These are phyloP conservation scores for Drosophila paranaensis DNA, from an alignment of 2,888 invertebrate genomes.

Conservation along the genomic window DNA sequence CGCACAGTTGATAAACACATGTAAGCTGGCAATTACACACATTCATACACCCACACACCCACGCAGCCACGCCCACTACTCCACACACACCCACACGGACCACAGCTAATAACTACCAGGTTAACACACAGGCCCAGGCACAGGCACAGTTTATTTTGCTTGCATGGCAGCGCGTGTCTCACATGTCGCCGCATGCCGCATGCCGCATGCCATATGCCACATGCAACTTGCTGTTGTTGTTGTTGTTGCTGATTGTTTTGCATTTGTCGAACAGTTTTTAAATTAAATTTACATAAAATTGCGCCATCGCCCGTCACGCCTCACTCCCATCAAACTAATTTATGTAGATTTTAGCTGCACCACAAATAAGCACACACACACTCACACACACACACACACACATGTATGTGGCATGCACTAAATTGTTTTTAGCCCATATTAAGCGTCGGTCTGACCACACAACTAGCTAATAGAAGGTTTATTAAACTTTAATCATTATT, in stretches of 20 bases:
- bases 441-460: constrained; percentile 2
- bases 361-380: not conserved
- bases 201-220: constrained; percentile 2
- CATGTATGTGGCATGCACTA: not conserved
- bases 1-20: constrained; percentile 33
- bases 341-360: constrained; percentile 25
- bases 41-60: constrained; percentile 2
- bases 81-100: constrained; percentile 3
- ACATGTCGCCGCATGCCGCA: constrained; percentile 1
- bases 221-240: not conserved
- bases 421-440: constrained; percentile 5
- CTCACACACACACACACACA: not conserved
- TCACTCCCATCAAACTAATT: constrained; percentile 20
- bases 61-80: constrained; percentile 3
- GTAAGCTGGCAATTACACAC: constrained; percentile 32
- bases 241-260: constrained; percentile 10
- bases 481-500: constrained; percentile 11
- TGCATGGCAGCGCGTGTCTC: constrained; percentile 8
- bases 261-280: constrained; percentile 29
- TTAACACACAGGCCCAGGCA: constrained; percentile 8
- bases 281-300: constrained; percentile 28
- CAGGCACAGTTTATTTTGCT: not conserved
- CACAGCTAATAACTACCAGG: constrained; percentile 17
- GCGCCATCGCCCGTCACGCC: not conserved
- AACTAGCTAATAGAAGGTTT: constrained; percentile 9